phyloP scores from a whole-genome alignment of 2,888 invertebrate species.

The Sphinx pinastri region DNA sequence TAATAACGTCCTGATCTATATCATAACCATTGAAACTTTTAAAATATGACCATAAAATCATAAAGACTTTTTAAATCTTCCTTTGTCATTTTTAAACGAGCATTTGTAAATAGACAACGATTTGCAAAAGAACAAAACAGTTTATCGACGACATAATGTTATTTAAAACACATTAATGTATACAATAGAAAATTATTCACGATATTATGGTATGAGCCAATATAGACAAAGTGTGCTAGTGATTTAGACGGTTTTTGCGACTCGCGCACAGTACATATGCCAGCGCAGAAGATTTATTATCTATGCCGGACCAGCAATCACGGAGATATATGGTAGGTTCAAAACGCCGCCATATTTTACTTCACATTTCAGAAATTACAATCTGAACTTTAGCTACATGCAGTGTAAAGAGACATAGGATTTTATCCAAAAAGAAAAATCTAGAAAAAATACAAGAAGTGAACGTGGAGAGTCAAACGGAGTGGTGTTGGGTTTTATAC shows the following conservation, averaged over 20 bases:
- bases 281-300: neutral
- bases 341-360: neutral
- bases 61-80: too few species aligned
- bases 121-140: too few species aligned
- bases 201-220: neutral
- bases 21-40: too few species aligned
- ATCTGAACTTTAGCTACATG: neutral
- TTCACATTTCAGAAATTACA: slow-evolving; percentile 1
- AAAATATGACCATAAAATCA: too few species aligned
- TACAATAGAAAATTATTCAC: neutral
- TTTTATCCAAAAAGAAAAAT: slow-evolving; percentile 3
- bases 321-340: neutral
- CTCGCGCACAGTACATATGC: neutral
- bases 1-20: too few species aligned
- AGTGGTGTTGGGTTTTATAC: neutral
- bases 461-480: neutral
- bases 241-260: neutral
- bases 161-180: too few species aligned
- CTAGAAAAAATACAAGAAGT: neutral
- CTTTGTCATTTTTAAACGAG: too few species aligned
- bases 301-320: neutral
- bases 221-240: neutral
- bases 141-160: too few species aligned
- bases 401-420: slow-evolving; percentile 6
- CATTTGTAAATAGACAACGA: too few species aligned